Evolutionary conservation across 2,797 vertebrate genomes (phyloP), one percentile per base, ranked within the genome.

Genomic region (Onychomys torridus): DNA sequence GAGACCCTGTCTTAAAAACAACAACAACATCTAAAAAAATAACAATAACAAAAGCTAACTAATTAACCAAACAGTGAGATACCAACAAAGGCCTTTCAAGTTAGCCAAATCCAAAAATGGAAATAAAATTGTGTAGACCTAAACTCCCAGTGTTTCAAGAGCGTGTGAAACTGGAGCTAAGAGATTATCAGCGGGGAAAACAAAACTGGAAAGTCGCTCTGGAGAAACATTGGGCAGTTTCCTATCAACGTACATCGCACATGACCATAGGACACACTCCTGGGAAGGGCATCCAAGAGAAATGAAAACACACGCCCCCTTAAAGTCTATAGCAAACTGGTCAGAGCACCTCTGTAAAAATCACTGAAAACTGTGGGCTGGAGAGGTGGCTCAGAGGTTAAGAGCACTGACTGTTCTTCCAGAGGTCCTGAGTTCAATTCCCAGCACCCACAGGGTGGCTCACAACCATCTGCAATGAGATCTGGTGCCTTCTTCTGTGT

Each of bases 141-240:
- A 23, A 81, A 57, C 52, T 37, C 78, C 77, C 78, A 90, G 34
- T 77, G 40, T 65, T 65, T 84, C 11, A 13, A 0, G 5, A 85
- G 52, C 32, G 34, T 14, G 10, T 11, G 52, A 14, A 55, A 21
- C 34, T 55, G 52, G 43, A 79, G 91, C 27, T 71, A 63, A 29
- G 46, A 10, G 46, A 49, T 49, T 49, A 49, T 49, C n/a, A 25
- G 2, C 85, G 46, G 77, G 29, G n/a, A 85, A 82, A 65, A 5
- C n/a, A 91, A 90, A 89, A 86, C 34, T 32, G 40, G 57, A 16
- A 9, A 87, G 71, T 63, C 8, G 23, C 55, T 86, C 23, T 52
- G 49, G 76, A 57, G 93, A 95, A 92, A 92, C 52, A 6, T 6
- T 65, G 52, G 40, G 57, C n/a, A 46, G n/a, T 81, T 89, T 94